phyloP scores from a whole-genome alignment of 2,113 vertebrate genomes.

The Typhlomys cinereus region DNA sequence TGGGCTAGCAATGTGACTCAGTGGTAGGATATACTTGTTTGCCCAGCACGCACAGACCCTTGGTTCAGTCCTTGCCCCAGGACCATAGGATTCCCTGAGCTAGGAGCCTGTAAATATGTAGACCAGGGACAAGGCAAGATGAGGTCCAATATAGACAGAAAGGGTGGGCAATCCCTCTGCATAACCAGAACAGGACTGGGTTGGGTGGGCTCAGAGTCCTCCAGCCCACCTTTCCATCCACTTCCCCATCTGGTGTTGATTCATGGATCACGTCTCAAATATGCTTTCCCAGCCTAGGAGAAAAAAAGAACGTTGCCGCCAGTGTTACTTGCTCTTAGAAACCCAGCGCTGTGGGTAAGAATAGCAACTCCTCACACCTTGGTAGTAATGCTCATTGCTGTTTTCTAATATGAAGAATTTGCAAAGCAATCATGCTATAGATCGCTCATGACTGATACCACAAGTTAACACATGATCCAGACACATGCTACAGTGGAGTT shows the following conservation, averaged over 20 bases:
- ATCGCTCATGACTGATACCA: background rate
- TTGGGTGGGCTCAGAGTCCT: background rate
- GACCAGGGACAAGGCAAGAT: background rate
- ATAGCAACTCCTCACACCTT: background rate
- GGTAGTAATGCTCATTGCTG: background rate
- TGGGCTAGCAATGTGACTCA: background rate
- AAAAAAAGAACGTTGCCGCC: background rate
- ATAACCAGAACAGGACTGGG: background rate
- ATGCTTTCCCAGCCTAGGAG: background rate
- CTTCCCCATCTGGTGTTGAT: background rate
- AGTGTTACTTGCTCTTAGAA: background rate
- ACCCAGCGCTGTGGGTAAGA: background rate
- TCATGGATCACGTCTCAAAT: background rate
- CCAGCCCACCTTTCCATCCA: background rate
- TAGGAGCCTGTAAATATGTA: background rate
- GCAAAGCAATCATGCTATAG: background rate
- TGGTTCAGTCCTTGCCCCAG: background rate
- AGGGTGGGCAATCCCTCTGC: background rate
- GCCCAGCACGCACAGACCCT: background rate
- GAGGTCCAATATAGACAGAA: background rate
- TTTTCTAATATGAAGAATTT: background rate
- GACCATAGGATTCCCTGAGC: background rate
- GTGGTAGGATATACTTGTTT: background rate
- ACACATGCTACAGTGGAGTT: background rate
- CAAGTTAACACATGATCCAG: rapidly evolving